Evolutionary conservation across 2,888 invertebrate genomes (phyloP), one percentile per base, ranked within the genome.

Genomic region (Trachelus iudaicus): DNA sequence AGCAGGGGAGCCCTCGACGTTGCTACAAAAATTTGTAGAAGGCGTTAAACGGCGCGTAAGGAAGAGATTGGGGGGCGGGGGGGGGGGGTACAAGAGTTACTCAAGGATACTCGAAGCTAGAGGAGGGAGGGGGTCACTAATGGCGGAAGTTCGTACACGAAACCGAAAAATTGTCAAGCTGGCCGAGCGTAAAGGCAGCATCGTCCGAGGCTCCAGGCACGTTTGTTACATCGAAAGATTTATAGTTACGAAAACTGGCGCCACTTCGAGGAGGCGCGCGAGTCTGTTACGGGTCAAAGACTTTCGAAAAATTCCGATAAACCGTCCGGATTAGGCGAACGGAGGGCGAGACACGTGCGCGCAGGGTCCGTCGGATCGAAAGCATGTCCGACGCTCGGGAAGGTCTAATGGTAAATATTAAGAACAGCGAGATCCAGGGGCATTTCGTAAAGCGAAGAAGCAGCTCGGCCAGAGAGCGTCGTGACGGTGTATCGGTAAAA

Each of bases 261-360:
- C 31, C 71, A 31, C 71, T 15, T 71, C 34, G 71, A 31, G 33
- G 71, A 31, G 71, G 33, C 71, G 33, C 13, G 33, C 71, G 71
- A 71, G 71, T 31, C 13, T 71, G 31, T 34, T 33, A 31, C 12
- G 13, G 33, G 71, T 71, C 34, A 4, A 13, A 34, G 71, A 34
- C 71, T 71, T 71, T 71, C 71, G 30, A 71, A 31, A 71, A 71
- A 71, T 30, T 71, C 71, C 11, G 33, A 71, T 71, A 71, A 71
- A 23, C 13, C 56, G 6, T 56, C 23, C 56, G 23, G 9, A 56
- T 56, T 56, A 56, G 23, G 23, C 23, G 6, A 23, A 15, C 23
- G 56, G 9, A 23, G 23, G 56, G 15, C 23, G 13, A 1, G 31
- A 71, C 71, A 71, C 71, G 71, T 71, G 71, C 13, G 71, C 71